Conservation (phyloP, 2,113 vertebrate species). For the Thamnophis sirtalis region DNA sequence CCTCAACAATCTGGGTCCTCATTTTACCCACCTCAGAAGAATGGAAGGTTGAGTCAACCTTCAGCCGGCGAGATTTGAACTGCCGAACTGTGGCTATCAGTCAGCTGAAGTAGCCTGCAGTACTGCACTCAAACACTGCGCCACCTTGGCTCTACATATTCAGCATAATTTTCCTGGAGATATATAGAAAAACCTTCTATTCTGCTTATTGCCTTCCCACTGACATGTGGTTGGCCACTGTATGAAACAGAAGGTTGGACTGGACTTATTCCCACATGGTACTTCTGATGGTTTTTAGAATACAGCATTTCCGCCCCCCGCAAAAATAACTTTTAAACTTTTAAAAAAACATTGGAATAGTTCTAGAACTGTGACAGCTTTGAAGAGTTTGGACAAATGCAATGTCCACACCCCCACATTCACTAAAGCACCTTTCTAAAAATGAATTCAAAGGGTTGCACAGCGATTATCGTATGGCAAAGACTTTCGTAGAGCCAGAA, state of each 20-base stretch:
- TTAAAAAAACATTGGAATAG: background rate
- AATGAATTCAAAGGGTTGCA: no score
- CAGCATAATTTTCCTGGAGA: background rate
- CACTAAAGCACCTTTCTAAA: background rate
- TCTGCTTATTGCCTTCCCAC: background rate
- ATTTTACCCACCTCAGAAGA: no score
- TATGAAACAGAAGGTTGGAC: background rate
- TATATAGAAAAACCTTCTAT: background rate
- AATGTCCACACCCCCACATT: background rate
- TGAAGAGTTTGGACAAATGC: background rate
- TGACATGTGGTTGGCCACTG: background rate
- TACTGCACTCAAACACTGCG: no score
- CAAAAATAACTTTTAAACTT: background rate
- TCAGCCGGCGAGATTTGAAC: no score
- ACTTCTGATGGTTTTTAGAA: background rate
- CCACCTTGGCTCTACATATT: background rate
- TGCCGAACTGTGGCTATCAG: no score
- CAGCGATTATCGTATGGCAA: no score
- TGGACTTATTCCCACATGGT: background rate
- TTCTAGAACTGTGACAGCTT: background rate
- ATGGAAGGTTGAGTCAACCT: no score
- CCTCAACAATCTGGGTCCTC: no score
- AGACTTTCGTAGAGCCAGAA: background rate
- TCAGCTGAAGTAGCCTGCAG: no score
- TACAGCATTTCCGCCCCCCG: background rate